Evolutionary conservation across 35 echinoderm and acorn worm genomes (phyloP).

Genomic region (Diadema setosum): DNA sequence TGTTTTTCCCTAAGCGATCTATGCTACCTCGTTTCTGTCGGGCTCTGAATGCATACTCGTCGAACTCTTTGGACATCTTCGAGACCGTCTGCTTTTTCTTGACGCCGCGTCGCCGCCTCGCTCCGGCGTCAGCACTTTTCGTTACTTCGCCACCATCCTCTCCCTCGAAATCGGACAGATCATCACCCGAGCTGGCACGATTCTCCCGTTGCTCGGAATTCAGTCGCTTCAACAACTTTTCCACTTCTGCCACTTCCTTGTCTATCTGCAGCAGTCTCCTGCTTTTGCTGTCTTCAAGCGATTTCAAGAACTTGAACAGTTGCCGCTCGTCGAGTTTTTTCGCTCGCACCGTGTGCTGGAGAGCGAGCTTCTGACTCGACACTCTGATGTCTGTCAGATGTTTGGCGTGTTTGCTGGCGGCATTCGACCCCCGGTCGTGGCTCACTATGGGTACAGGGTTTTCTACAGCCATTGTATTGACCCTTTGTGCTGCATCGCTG

Average conservation of each 20-base stretch:
- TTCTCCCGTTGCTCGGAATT: conserved; percentile 39
- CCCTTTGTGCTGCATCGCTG: neutral
- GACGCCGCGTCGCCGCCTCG: neutral
- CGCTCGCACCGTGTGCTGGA: conserved; percentile 70
- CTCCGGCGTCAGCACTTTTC: neutral
- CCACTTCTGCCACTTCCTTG: conserved; percentile 78
- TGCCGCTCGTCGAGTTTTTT: conserved; percentile 88
- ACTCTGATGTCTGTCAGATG: conserved; percentile 49
- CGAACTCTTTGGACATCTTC: conserved; percentile 23
- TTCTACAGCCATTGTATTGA: neutral
- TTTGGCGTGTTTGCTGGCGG: neutral
- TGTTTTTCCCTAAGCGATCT: neutral
- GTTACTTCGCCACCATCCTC: neutral
- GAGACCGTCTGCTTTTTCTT: neutral
- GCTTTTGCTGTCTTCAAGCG: conserved; percentile 56
- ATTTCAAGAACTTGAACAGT: conserved; percentile 69
- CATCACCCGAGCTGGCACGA: neutral
- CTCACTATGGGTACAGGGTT: neutral
- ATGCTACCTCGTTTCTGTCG: neutral
- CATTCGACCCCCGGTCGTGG: neutral
- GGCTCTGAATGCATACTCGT: conserved; percentile 40
- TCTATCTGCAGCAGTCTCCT: conserved; percentile 74
- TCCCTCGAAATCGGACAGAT: neutral
- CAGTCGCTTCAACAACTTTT: conserved; percentile 59
- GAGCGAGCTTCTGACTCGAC: conserved; percentile 70